These are phyloP conservation scores for Plestiodon gilberti DNA, from an alignment of 2,113 vertebrate genomes.

Conservation along the genomic window DNA sequence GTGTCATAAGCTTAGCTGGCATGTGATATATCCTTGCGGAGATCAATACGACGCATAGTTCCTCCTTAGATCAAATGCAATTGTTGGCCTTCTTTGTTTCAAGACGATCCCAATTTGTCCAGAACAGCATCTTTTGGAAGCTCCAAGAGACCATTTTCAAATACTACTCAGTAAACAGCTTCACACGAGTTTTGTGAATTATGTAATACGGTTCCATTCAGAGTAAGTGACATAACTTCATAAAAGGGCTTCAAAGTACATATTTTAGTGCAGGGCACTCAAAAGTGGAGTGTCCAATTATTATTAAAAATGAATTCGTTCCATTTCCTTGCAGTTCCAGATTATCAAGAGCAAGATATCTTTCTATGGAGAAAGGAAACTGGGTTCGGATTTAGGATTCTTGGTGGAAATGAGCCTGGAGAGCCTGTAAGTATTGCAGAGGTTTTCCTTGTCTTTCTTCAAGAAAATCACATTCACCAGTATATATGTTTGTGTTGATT, in stretches of 20 bases:
- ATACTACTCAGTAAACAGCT: not conserved
- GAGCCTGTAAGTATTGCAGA: constrained; percentile 88
- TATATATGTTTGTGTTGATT: not conserved
- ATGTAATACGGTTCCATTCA: not conserved
- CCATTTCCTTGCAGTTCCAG: constrained; percentile 87
- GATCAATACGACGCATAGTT: not conserved
- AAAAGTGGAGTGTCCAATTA: not conserved
- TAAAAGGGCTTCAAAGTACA: not conserved
- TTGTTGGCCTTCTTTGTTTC: not conserved
- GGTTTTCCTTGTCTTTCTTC: fast-evolving
- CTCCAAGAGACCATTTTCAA: not conserved
- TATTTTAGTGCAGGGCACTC: not conserved
- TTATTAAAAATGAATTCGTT: constrained; percentile 17
- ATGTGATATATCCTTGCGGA: not conserved
- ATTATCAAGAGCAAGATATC: constrained; percentile 98
- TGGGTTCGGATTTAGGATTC: constrained; percentile 98
- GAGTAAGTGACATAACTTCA: not conserved
- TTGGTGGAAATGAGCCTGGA: constrained; percentile 98
- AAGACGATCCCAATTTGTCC: not conserved
- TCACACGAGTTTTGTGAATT: not conserved
- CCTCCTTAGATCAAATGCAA: not conserved
- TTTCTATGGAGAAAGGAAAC: constrained; percentile 99
- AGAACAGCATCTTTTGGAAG: not conserved
- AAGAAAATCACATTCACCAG: not conserved
- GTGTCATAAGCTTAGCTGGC: not conserved